These are phyloP conservation scores for Labroides dimidiatus DNA, from an alignment of 2,797 vertebrate species.

Conservation along the genomic window DNA sequence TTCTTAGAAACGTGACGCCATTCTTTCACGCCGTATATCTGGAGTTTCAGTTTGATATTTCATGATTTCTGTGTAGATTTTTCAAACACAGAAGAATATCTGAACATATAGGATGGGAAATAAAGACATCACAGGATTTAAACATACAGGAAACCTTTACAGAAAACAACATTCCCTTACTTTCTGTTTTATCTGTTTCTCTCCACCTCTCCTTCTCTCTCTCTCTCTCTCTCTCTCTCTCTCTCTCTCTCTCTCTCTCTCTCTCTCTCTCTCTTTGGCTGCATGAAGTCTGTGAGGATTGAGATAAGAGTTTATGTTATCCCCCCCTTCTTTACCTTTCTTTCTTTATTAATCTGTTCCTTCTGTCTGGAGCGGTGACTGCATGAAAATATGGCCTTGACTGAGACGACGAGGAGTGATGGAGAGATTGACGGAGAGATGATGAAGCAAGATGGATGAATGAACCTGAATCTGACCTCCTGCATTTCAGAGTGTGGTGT, in stretches of 20 bases:
- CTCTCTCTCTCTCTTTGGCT: neutral
- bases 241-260: too few relatives aligned
- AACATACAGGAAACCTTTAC: neutral
- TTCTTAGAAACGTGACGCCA: neutral
- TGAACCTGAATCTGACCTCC: neutral
- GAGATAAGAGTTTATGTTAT: slow-evolving; percentile 43
- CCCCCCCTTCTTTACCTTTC: slow-evolving; percentile 30
- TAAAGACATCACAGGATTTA: neutral
- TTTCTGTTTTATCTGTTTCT: slow-evolving; percentile 11
- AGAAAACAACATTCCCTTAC: neutral
- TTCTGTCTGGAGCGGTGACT: slow-evolving; percentile 38
- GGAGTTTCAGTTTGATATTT: neutral
- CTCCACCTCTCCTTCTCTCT: too few relatives aligned
- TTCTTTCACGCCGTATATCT: neutral
- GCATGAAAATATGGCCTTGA: slow-evolving; percentile 39
- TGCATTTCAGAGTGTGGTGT: neutral
- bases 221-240: too few relatives aligned
- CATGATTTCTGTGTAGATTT: neutral
- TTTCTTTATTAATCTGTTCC: slow-evolving; percentile 43
- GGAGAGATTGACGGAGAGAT: neutral
- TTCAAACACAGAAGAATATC: neutral
- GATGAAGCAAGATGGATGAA: neutral
- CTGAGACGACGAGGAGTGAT: neutral
- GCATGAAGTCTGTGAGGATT: slow-evolving; percentile 29
- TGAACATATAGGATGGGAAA: neutral